Conservation (phyloP, 2,888 invertebrate genomes). For the Rhingia campestris region DNA sequence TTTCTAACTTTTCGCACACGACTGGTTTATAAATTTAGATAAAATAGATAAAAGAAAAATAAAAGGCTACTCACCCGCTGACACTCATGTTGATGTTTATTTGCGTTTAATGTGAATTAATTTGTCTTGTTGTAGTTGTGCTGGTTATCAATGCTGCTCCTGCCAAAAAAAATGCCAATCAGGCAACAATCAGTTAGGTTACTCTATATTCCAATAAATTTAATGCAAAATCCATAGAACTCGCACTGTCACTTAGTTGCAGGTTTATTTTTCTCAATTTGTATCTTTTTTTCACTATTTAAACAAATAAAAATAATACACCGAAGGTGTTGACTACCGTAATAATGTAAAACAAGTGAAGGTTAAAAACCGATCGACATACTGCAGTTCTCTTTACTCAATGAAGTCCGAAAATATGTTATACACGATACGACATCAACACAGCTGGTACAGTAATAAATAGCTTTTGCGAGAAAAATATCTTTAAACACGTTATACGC, state of each 20-base stretch:
- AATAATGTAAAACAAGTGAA: slow-evolving; percentile 32
- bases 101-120: not conserved
- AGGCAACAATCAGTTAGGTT: slow-evolving; percentile 15
- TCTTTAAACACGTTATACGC: slow-evolving; percentile 2
- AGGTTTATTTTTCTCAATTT: slow-evolving; percentile 5
- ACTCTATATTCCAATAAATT: slow-evolving; percentile 6
- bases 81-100: slow-evolving; percentile 36
- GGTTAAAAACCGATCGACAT: slow-evolving; percentile 20
- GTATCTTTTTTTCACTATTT: not conserved
- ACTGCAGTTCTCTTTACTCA: slow-evolving; percentile 31
- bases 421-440: slow-evolving; percentile 20
- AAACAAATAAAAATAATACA: too few relatives aligned
- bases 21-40: slow-evolving; percentile 26
- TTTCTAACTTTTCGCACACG: slow-evolving; percentile 46
- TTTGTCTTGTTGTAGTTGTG: not conserved
- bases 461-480: slow-evolving; percentile 46
- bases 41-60: slow-evolving; percentile 27
- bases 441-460: slow-evolving; percentile 59
- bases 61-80: slow-evolving; percentile 43
- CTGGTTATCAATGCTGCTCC: slow-evolving; percentile 17
- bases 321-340: slow-evolving; percentile 42
- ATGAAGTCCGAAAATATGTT: slow-evolving; percentile 50
- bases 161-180: slow-evolving; percentile 11
- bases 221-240: not conserved
- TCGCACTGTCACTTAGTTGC: slow-evolving; percentile 46